These are phyloP conservation scores for Tetragnatha montana DNA, from an alignment of 2,888 invertebrate genomes.

Conservation along the genomic window DNA sequence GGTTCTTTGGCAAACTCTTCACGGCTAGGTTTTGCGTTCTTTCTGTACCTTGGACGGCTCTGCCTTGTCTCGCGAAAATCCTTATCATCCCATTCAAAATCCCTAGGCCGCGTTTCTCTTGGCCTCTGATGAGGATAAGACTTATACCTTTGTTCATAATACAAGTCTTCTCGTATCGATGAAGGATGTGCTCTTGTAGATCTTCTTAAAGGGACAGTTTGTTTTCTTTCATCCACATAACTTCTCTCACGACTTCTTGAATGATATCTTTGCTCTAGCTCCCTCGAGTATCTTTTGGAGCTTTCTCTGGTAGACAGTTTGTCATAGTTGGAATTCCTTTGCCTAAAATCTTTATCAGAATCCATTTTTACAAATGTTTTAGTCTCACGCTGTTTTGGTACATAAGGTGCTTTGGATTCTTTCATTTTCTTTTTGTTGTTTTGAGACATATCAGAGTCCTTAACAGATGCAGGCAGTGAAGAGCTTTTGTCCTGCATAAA, in stretches of 20 bases:
- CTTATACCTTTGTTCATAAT: not conserved
- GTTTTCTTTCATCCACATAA: not conserved
- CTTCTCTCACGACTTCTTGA: not conserved
- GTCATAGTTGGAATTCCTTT: not conserved
- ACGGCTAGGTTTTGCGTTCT: not conserved
- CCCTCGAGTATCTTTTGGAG: too few species aligned
- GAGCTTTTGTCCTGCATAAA: too few species aligned
- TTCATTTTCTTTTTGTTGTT: not conserved
- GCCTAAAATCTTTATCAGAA: not conserved
- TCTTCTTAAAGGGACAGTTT: not conserved
- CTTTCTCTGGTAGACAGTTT: not conserved
- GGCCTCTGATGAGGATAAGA: not conserved
- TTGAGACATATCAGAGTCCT: not conserved
- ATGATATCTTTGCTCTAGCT: not conserved
- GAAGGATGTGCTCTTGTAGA: not conserved
- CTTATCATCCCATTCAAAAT: slow-evolving; percentile 18
- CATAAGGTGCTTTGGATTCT: not conserved
- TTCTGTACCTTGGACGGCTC: not conserved
- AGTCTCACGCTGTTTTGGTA: not conserved
- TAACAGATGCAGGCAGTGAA: too few species aligned
- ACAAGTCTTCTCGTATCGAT: not conserved
- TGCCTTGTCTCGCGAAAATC: not conserved
- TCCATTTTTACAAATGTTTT: not conserved
- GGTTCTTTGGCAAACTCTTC: not conserved
- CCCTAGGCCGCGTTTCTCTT: not conserved